Evolutionary conservation across 2,113 vertebrate genomes (phyloP).

Genomic region (Beaufortia kweichowensis): DNA sequence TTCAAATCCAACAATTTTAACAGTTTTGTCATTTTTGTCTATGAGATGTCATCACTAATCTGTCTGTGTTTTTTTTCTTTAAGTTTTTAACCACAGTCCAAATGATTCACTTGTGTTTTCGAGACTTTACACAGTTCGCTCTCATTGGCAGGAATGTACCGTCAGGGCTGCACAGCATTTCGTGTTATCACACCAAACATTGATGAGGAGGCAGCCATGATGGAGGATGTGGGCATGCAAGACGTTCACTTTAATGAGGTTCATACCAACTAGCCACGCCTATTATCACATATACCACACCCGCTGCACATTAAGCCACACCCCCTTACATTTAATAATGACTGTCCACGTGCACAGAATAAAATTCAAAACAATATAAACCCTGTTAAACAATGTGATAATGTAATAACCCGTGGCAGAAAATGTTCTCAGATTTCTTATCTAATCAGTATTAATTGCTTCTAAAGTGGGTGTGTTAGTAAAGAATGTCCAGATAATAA

Average conservation of each 20-base stretch:
- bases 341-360: not conserved
- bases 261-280: conserved; percentile 37
- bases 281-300: not conserved
- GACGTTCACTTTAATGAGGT: conserved; percentile 99
- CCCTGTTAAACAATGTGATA: not conserved
- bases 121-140: not conserved
- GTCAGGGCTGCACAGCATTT: conserved; percentile 91
- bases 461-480: conserved; percentile 2
- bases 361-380: not conserved
- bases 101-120: too few species aligned
- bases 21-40: too few species aligned
- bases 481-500: conserved; percentile 25
- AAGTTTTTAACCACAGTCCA: too few species aligned
- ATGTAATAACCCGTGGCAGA: not conserved
- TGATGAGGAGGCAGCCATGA: conserved; percentile 97
- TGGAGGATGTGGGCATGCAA: conserved; percentile 99
- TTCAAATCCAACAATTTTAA: too few species aligned
- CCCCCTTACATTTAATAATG: not conserved
- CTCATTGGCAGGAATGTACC: conserved; percentile 83
- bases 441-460: conserved; percentile 57
- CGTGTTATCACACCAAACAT: conserved; percentile 95
- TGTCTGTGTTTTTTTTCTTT: too few species aligned
- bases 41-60: too few species aligned
- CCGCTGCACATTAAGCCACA: not conserved
- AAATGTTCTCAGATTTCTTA: conserved; percentile 53